Percentiles rank a stretch among this genome's conserved stretches.
Conservation (phyloP, 2,888 invertebrate species). For the Sericinus montela region DNA sequence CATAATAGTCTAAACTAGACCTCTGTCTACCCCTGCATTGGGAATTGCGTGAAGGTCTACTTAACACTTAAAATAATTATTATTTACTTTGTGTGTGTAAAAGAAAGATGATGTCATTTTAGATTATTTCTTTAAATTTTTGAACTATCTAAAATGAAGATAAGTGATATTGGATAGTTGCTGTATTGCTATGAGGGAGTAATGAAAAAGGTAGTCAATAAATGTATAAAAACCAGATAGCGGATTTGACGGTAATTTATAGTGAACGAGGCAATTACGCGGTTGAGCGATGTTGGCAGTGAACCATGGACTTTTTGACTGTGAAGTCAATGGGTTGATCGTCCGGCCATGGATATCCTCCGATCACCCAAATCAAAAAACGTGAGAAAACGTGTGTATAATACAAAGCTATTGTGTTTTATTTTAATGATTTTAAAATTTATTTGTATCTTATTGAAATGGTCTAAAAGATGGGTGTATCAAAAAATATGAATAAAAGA, state of each 20-base stretch:
- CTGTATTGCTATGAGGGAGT: not conserved
- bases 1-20: no score
- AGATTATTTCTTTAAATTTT: no score
- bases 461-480: no score
- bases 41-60: no score
- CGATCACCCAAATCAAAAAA: slow-evolving; percentile 27
- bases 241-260: slow-evolving; percentile 30
- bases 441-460: no score
- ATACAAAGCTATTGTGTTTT: not conserved
- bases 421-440: no score
- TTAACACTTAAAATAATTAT: no score
- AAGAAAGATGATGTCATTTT: no score
- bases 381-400: slow-evolving; percentile 29
- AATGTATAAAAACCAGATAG: slow-evolving; percentile 23
- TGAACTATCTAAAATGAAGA: not conserved
- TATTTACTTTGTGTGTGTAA: no score
- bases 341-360: slow-evolving; percentile 42
- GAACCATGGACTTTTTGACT: slow-evolving; percentile 33
- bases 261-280: slow-evolving; percentile 50
- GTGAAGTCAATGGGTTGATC: slow-evolving; percentile 22
- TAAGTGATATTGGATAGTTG: not conserved
- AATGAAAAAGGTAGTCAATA: slow-evolving; percentile 6
- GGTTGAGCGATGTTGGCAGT: slow-evolving; percentile 44
- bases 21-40: no score
- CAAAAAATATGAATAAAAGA: no score